Evolutionary conservation across 2,888 invertebrate genomes (phyloP).

Genomic region (Drosophila stalkeri): DNA sequence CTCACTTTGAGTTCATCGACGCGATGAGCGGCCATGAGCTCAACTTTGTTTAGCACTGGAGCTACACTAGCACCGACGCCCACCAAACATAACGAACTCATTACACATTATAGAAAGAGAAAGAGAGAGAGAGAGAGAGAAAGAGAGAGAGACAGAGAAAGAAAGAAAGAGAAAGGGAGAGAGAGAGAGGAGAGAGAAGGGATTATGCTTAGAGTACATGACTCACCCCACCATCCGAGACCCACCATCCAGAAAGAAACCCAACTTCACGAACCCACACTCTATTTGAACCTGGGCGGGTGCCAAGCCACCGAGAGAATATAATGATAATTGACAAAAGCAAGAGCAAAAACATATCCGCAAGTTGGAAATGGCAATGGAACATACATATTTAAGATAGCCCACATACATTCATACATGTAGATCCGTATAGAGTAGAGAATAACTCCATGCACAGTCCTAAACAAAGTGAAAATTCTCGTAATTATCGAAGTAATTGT

Average conservation of each 20-base stretch:
- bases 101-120: neutral
- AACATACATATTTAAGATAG: constrained; percentile 18
- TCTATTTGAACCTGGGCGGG: constrained; percentile 22
- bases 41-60: constrained; percentile 72
- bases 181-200: too few species aligned
- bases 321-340: neutral
- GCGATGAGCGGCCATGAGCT: constrained; percentile 81
- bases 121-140: too few species aligned
- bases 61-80: constrained; percentile 18
- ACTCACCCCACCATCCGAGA: constrained; percentile 15
- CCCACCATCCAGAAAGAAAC: constrained; percentile 11
- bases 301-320: constrained; percentile 11
- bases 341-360: constrained; percentile 48
- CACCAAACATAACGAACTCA: constrained; percentile 20
- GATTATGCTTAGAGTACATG: constrained; percentile 3
- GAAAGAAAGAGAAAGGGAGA: neutral
- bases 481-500: constrained; percentile 6
- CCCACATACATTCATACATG: neutral
- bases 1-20: constrained; percentile 83
- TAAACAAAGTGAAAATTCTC: constrained; percentile 29
- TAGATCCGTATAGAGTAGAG: constrained; percentile 1
- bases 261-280: constrained; percentile 16
- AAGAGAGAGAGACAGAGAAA: too few species aligned
- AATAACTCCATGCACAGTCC: neutral
- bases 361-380: constrained; percentile 28